phyloP scores from a whole-genome alignment of 2,113 vertebrate species.

The Cyanoramphus novaezelandiae region DNA sequence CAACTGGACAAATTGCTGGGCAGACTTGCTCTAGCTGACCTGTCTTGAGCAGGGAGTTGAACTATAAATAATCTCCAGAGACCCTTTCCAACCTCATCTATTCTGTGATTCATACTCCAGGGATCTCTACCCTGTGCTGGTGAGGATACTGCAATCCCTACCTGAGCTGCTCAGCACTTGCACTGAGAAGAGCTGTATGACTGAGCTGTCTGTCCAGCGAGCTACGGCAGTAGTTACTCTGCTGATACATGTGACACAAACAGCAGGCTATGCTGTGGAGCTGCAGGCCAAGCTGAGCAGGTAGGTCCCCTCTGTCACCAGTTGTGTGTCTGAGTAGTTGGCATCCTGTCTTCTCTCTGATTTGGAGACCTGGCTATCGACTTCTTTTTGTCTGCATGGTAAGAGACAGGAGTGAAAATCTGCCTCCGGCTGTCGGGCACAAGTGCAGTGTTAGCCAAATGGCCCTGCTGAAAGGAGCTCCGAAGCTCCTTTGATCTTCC shows the following conservation, averaged over 20 bases:
- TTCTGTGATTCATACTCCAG: constrained; percentile 63
- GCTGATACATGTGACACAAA: constrained; percentile 86
- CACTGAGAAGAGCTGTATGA: neutral
- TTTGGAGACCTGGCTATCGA: neutral
- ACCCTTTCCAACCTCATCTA: neutral
- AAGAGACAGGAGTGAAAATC: neutral
- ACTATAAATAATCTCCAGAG: neutral
- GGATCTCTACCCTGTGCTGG: constrained; percentile 89
- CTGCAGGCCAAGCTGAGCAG: constrained; percentile 78
- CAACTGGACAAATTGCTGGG: neutral
- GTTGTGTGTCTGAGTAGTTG: neutral
- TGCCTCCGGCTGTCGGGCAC: neutral
- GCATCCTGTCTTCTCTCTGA: neutral
- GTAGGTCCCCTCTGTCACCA: constrained; percentile 52
- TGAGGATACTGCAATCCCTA: constrained; percentile 81
- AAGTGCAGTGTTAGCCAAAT: neutral
- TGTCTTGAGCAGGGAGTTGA: neutral
- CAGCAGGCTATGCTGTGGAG: constrained; percentile 78
- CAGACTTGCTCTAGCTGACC: neutral
- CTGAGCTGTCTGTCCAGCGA: constrained; percentile 75
- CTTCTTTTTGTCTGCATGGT: neutral
- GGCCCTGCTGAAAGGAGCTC: neutral
- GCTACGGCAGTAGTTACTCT: constrained; percentile 81
- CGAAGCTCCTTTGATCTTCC: neutral
- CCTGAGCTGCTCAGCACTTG: constrained; percentile 38